These are phyloP conservation scores for Acanthopleura granulata DNA, from an alignment of 2,888 invertebrate genomes.

Conservation along the genomic window DNA sequence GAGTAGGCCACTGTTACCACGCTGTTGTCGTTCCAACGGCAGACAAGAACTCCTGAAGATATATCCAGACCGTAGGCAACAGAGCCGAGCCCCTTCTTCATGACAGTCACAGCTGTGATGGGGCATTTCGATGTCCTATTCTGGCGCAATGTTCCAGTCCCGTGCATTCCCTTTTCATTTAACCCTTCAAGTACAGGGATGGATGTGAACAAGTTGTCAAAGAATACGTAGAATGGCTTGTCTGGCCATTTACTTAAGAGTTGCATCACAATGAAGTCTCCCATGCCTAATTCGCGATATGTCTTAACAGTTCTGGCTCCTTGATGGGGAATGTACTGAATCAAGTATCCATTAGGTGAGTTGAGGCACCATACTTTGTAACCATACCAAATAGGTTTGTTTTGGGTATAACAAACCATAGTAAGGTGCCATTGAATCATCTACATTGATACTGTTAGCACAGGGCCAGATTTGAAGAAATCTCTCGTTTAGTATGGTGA, in stretches of 20 bases:
- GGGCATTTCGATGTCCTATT: slow-evolving; percentile 22
- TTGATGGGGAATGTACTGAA: slow-evolving; percentile 31
- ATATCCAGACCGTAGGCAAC: slow-evolving; percentile 2
- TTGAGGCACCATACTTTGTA: slow-evolving; percentile 39
- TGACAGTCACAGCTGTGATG: slow-evolving; percentile 16
- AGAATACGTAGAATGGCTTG: slow-evolving; percentile 25
- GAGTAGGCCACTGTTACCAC: slow-evolving; percentile 23
- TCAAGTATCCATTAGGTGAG: slow-evolving; percentile 27
- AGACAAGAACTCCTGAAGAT: slow-evolving; percentile 12
- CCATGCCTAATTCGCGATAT: background rate
- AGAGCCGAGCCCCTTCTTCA: slow-evolving; percentile 12
- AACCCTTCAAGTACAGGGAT: slow-evolving; percentile 23
- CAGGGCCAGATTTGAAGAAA: slow-evolving; percentile 23
- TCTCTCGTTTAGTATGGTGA: slow-evolving; percentile 26
- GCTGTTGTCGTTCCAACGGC: slow-evolving; percentile 27
- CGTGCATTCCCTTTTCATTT: slow-evolving; percentile 14
- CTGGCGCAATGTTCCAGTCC: slow-evolving; percentile 27
- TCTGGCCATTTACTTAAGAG: background rate
- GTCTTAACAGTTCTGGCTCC: slow-evolving; percentile 6
- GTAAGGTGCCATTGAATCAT: slow-evolving; percentile 65
- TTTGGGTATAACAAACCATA: slow-evolving; percentile 50
- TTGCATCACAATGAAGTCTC: background rate
- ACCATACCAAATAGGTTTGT: slow-evolving; percentile 44
- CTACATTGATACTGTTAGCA: slow-evolving; percentile 31
- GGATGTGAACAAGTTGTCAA: slow-evolving; percentile 32